Percentiles rank a stretch among this genome's conserved stretches.
These are phyloP conservation scores for Uria lomvia DNA, from an alignment of 2,113 vertebrate genomes.

Conservation along the genomic window DNA sequence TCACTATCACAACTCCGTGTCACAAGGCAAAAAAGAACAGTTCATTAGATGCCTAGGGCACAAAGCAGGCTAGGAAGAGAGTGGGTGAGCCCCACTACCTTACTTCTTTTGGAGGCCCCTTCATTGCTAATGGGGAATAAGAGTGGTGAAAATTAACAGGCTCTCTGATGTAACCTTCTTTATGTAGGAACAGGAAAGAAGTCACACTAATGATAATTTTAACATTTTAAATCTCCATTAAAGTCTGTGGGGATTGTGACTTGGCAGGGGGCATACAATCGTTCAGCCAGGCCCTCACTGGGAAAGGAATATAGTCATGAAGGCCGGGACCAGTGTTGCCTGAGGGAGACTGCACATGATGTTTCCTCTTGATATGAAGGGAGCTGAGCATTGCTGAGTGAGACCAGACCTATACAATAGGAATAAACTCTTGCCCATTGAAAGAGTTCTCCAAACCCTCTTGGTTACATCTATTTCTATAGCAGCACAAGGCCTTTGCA, in stretches of 20 bases:
- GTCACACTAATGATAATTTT: neutral
- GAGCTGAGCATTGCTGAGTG: neutral
- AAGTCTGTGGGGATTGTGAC: rapidly evolving
- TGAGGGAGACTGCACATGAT: neutral
- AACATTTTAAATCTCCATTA: neutral
- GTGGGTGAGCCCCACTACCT: neutral
- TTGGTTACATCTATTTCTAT: neutral
- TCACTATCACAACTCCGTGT: neutral
- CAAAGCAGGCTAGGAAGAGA: neutral
- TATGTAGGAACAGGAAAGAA: neutral
- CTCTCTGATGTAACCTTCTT: neutral
- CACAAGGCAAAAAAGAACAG: neutral
- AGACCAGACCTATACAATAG: neutral
- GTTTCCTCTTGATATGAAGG: neutral
- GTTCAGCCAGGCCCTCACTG: neutral
- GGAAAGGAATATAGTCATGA: neutral
- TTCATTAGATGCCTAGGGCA: neutral
- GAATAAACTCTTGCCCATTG: neutral
- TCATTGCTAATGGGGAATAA: neutral
- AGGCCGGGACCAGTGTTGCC: neutral
- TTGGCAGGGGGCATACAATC: rapidly evolving
- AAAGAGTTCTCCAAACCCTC: neutral
- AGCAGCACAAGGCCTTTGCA: neutral
- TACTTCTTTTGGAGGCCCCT: neutral
- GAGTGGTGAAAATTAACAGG: neutral